These are phyloP conservation scores for Pogonocichla stellata DNA, from an alignment of 2,113 vertebrate species.

Conservation along the genomic window DNA sequence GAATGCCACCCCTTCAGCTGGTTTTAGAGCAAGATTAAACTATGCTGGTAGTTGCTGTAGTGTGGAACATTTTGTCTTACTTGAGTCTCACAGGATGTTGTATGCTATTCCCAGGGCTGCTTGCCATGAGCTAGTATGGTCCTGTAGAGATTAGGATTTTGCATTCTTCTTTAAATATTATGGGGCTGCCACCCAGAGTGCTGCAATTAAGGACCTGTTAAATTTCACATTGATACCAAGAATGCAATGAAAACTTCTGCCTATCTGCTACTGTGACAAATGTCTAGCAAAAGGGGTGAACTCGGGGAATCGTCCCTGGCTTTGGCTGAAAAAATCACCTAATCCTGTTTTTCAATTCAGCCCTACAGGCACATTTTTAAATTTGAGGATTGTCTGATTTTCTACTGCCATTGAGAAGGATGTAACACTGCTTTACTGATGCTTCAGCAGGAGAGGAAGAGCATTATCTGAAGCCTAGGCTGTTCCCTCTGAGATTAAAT, in stretches of 20 bases:
- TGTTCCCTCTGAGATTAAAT: neutral
- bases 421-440: neutral
- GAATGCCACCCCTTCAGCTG: neutral
- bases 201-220: neutral
- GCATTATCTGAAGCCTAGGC: neutral
- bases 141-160: neutral
- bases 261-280: neutral
- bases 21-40: neutral
- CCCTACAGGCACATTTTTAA: neutral
- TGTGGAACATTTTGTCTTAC: neutral
- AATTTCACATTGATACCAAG: neutral
- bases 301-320: neutral
- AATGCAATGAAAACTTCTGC: neutral
- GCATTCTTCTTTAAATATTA: neutral
- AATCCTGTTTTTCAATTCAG: neutral
- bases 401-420: neutral
- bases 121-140: neutral
- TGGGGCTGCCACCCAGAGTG: neutral
- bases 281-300: neutral
- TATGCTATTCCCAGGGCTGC: neutral
- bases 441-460: neutral
- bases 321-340: neutral
- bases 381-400: neutral
- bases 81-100: neutral
- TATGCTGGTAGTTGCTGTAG: neutral